phyloP scores from a whole-genome alignment of 2,888 invertebrate species.

The Diploptera punctata region DNA sequence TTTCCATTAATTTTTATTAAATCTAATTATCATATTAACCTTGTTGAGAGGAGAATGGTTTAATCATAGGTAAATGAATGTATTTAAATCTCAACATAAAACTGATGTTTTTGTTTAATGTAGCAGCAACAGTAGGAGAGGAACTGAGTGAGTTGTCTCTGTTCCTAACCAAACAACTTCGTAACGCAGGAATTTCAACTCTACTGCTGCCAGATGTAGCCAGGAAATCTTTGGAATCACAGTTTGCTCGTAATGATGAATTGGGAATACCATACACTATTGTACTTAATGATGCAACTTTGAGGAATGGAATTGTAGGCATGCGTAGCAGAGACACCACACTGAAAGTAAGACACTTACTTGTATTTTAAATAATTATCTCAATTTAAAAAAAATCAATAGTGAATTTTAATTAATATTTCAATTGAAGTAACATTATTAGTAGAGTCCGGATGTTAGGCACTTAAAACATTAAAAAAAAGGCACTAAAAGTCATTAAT shows the following conservation, averaged over 20 bases:
- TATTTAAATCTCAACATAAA: too few relatives aligned
- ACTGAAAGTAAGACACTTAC: slow-evolving; percentile 61
- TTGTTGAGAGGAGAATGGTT: too few relatives aligned
- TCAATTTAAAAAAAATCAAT: too few relatives aligned
- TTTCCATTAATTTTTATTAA: too few relatives aligned
- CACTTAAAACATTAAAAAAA: too few relatives aligned
- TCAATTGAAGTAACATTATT: too few relatives aligned
- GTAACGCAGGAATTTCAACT: slow-evolving; percentile 55
- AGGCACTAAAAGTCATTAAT: too few relatives aligned
- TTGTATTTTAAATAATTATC: too few relatives aligned
- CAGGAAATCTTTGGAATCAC: slow-evolving; percentile 50
- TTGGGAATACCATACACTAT: slow-evolving; percentile 77
- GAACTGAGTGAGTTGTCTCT: slow-evolving; percentile 62
- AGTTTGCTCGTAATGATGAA: slow-evolving; percentile 59
- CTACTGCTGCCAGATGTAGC: slow-evolving; percentile 52
- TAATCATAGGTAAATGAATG: too few relatives aligned
- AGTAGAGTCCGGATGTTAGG: too few relatives aligned
- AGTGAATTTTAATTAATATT: too few relatives aligned
- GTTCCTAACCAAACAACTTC: slow-evolving; percentile 62
- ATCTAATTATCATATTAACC: too few relatives aligned
- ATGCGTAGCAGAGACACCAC: slow-evolving; percentile 60
- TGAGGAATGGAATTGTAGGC: slow-evolving; percentile 73
- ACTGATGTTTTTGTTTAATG: slow-evolving; percentile 25
- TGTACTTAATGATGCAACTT: slow-evolving; percentile 69
- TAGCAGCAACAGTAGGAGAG: slow-evolving; percentile 49